Evolutionary conservation across 2,113 vertebrate genomes (phyloP).

Genomic region (Catharus fuscescens): DNA sequence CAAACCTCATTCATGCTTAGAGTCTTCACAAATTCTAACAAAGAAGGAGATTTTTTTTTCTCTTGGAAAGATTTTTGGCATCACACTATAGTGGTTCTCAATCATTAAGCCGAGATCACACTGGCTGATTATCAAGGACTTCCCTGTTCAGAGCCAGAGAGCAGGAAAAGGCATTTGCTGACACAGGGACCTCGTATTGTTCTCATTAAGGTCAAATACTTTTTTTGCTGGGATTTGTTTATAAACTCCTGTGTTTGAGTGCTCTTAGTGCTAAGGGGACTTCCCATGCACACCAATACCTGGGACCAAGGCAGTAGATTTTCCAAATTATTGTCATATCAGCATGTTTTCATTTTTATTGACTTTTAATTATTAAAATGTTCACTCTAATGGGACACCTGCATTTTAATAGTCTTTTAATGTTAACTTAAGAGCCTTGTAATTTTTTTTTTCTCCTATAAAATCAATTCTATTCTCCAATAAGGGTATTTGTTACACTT

Average conservation of each 20-base stretch:
- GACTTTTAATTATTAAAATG: conserved; percentile 51
- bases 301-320: neutral
- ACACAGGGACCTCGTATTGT: neutral
- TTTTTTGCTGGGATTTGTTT: neutral
- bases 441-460: neutral
- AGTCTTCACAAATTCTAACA: neutral
- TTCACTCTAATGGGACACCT: conserved; percentile 12
- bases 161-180: neutral
- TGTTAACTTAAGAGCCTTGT: conserved; percentile 52
- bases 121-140: neutral
- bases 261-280: neutral
- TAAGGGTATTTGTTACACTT: conserved; percentile 40
- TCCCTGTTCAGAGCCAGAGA: neutral
- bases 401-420: conserved; percentile 57
- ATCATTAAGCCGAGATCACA: neutral
- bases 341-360: conserved; percentile 23
- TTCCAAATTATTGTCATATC: neutral
- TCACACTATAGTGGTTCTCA: neutral
- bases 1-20: neutral
- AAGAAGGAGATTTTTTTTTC: neutral
- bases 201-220: neutral
- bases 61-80: neutral
- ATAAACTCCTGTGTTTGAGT: neutral
- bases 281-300: fast-evolving
- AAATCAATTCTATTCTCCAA: conserved; percentile 38